phyloP scores from a whole-genome alignment of 2,113 vertebrate species.

The human (Homo sapiens) region DNA sequence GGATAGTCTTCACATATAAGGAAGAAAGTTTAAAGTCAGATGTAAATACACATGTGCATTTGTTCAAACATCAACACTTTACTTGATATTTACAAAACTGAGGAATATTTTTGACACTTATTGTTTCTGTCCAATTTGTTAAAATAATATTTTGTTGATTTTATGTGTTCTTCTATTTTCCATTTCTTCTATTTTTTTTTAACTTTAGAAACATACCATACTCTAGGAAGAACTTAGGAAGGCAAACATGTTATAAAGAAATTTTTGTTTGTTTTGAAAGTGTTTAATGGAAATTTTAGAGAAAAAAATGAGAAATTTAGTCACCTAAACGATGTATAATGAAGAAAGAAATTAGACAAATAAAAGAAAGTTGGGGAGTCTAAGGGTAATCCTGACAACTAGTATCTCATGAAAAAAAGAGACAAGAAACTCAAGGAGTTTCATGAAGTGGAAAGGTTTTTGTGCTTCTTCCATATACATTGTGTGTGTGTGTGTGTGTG shows the following conservation, averaged over 20 bases:
- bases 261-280: neutral
- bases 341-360: neutral
- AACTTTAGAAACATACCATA: neutral
- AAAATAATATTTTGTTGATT: neutral
- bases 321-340: neutral
- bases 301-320: neutral
- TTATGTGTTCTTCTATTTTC: neutral
- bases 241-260: neutral
- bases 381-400: neutral
- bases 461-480: neutral
- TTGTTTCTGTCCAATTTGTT: neutral
- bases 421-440: neutral
- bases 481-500: neutral
- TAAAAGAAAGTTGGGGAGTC: neutral
- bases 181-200: neutral
- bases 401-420: neutral
- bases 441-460: neutral
- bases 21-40: neutral
- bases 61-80: neutral
- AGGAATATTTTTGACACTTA: neutral
- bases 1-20: neutral
- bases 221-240: neutral
- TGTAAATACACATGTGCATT: accelerated
- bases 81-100: neutral
- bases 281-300: neutral